Evolutionary conservation across 2,888 invertebrate genomes (phyloP), one percentile per base, ranked within the genome.

Genomic region (Drosophila rellima): DNA sequence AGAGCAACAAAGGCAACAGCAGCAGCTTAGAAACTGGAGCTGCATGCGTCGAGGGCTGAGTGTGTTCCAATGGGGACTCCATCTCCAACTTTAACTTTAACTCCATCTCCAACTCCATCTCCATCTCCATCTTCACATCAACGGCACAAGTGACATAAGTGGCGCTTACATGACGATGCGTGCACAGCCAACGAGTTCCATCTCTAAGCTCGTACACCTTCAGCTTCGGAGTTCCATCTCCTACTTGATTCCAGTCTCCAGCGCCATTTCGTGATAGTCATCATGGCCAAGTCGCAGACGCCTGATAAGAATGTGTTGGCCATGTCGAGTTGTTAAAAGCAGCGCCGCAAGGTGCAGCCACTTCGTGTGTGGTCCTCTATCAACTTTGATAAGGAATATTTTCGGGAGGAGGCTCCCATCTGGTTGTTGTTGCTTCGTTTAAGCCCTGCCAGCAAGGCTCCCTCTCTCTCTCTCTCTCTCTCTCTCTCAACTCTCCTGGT

Each of bases 121-220:
- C n/a, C n/a, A 39, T 29, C 77, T 69, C 65, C 74, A 67, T 73
- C 76, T 76, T 89, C 75, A 87, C 86, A 89, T 89, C 89, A 89
- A 82, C 79, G 74, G 80, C 74, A 75, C 87, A 87, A 87, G 88
- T 89, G 86, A 87, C 86, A 85, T 88, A 89, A 87, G 86, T 87
- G 86, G 86, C 86, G 86, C 86, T 89, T 89, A 88, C 88, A 85
- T 85, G 89, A 84, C 83, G 87, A 89, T 89, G 85, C 89, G 82
- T 89, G 89, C 82, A 57, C 89, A 88, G 70, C 88, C 89, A 89
- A 84, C 89, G 67, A 63, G 35, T 57, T 59, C 37, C 78, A 61
- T 45, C 64, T 62, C 61, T 66, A 20, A n/a, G n/a, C n/a, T n/a
- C n/a, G n/a, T 5, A 72, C 76, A 74, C 47, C 74, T 65, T 69